Evolutionary conservation across 1,140 invertebrate species (phyloP).

Genomic region (Andricus grossulariae): DNA sequence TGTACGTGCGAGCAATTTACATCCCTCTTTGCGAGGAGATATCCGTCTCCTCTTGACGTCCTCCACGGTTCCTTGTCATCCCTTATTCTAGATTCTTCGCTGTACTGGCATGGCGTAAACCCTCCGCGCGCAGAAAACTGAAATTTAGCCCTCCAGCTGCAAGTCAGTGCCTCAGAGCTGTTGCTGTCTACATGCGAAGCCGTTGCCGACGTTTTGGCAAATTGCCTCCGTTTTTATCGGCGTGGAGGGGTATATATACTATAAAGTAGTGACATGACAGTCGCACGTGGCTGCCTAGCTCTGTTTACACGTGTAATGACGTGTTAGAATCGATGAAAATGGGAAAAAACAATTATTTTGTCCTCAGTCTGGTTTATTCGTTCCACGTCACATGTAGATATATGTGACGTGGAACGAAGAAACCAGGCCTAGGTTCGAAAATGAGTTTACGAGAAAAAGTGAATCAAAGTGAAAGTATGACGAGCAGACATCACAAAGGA

Average conservation of each 20-base stretch:
- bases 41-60: conserved; percentile 27
- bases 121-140: not conserved
- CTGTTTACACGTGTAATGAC: conserved; percentile 18
- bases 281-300: not conserved
- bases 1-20: conserved; percentile 62
- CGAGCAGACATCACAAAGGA: too few relatives aligned
- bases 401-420: too few relatives aligned
- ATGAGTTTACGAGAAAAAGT: too few relatives aligned
- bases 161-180: not conserved
- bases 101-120: not conserved
- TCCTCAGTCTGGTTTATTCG: too few relatives aligned
- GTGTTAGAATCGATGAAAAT: too few relatives aligned
- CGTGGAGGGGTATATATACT: conserved; percentile 4
- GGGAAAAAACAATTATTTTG: too few relatives aligned
- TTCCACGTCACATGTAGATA: not conserved
- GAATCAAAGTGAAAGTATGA: too few relatives aligned
- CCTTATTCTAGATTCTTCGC: not conserved
- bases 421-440: too few relatives aligned
- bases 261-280: not conserved
- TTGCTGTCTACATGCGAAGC: conserved; percentile 16
- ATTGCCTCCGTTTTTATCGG: conserved; percentile 64
- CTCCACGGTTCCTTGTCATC: not conserved
- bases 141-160: not conserved
- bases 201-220: conserved; percentile 65
- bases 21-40: conserved; percentile 40